Base-by-base conservation (phyloP, 2,888 invertebrate genomes). In the Rotaria socialis region DNA sequence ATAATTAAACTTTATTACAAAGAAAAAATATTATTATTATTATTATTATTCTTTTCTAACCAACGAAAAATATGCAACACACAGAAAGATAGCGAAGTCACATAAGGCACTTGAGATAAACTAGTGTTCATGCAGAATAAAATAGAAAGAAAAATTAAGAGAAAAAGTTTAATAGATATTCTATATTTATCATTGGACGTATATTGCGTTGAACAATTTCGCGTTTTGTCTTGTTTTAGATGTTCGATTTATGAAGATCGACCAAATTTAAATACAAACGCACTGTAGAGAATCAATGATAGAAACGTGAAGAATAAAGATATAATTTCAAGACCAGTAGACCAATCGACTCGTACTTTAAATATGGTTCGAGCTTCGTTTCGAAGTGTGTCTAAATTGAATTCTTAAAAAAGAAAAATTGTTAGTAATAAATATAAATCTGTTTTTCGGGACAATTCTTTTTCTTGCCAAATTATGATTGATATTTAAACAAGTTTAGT, bases 341-440 rank as follows among this genome's bases (percentile, higher is more conserved):
- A 80, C 80, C 80, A 80, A 80, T 80, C 80, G n/a, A 80, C 80
- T 4, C 47, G 80, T 14, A 80, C n/a, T 47, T 80, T 80, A 24
- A 14, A 80, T 10, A 1, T 1, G 0, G 19, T 19, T 41, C n/a
- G 43, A 14, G 47, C 47, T 10, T 22, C 7, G 3, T 24, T 4
- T n/a, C 80, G 47, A 80, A 47, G 80, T 80, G 22, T 11, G 14
- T 10, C 7, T 10, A 80, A 6, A 47, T 80, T 35, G 3, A 19
- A 41, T 8, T 2, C 67, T 67, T 24, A 16, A 67, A 35, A 16
- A 35, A 35, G 50, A 50, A 50, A 50, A 14, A 50, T 4, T 50
- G 14, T 11, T 3, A 50, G 50, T 50, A 8, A 50, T 50, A 8
- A 50, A 50, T 50, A 8, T 2, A 35, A 35, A 35, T 35, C 35